Evolutionary conservation across 2,888 invertebrate genomes (phyloP), one percentile per base, ranked within the genome.

Genomic region (Drosophila villosipedis): DNA sequence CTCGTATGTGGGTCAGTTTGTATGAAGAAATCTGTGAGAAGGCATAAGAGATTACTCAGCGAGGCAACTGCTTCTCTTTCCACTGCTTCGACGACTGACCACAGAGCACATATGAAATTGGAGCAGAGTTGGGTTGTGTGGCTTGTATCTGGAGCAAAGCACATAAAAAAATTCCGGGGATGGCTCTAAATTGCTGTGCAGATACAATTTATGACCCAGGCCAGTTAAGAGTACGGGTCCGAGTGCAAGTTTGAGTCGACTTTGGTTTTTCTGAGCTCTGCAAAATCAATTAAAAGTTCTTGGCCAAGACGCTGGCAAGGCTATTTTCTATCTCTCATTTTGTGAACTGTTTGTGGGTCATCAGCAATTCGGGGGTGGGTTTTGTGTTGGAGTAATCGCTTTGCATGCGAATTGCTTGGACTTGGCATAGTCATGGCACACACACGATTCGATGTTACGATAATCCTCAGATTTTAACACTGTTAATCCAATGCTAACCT

Each of bases 261-360:
- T 71, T 62, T 53, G 60, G 65, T 53, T 76, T 80, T 60, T 64
- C 61, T 73, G 33, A 76, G 83, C 78, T 66, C 69, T 88, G 74
- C 31, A 83, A 85, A 86, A 86, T 86, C 85, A 86, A 86, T 86
- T 86, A 86, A 86, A 86, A 86, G 89, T 85, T 85, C 85, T 80
- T 88, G 90, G 79, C 72, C 68, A 84, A 89, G 82, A 84, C 77
- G 74, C 50, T 73, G 59, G 64, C 86, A 70, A 85, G 74, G 83
- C 76, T 71, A 58, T 53, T 53, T 63, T 63, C 73, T 64, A 69
- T 64, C 63, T 60, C 25, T 53, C 28, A 37, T 53, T 55, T 47
- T 53, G 28, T 39, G 47, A 52, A 59, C 58, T 59, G 50, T 49
- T 60, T 57, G 59, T 68, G 69, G 78, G 70, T 78, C 75, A 80